These are phyloP conservation scores for Leucophenga maculata DNA, from an alignment of 2,888 invertebrate species.

Conservation along the genomic window DNA sequence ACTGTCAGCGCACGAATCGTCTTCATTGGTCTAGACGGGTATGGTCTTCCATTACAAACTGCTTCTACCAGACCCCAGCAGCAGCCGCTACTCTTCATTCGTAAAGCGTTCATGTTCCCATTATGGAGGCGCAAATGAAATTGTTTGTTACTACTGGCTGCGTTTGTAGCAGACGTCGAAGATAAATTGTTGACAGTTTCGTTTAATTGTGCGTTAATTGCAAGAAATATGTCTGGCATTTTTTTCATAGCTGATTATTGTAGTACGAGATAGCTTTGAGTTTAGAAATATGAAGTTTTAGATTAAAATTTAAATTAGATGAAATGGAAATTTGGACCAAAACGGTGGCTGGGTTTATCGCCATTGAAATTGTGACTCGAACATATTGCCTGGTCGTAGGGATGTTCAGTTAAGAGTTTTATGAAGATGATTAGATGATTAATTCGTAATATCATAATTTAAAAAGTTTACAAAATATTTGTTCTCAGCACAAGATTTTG, in stretches of 20 bases:
- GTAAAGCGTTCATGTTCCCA: conserved; percentile 44
- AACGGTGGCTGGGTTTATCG: no score
- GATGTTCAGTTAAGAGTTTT: no score
- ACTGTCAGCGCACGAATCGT: conserved; percentile 18
- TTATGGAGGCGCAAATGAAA: conserved; percentile 70
- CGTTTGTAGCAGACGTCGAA: conserved; percentile 43
- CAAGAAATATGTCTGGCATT: conserved; percentile 49
- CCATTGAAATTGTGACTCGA: no score
- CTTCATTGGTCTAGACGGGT: conserved; percentile 22
- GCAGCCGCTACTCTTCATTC: neutral
- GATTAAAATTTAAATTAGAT: no score
- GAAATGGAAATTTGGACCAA: conserved; percentile 28
- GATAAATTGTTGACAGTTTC: conserved; percentile 66
- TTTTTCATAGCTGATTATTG: conserved; percentile 37
- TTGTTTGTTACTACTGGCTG: conserved; percentile 52
- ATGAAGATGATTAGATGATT: no score
- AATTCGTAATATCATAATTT: no score
- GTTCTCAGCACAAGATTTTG: no score
- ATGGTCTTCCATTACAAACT: no score
- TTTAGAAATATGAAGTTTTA: neutral
- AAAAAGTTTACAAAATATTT: no score
- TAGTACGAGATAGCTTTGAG: conserved; percentile 25
- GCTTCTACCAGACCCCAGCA: neutral
- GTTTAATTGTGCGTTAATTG: conserved; percentile 62
- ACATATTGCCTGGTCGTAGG: no score